Evolutionary conservation across 2,113 vertebrate species (phyloP).

Genomic region (Cathartes aura): DNA sequence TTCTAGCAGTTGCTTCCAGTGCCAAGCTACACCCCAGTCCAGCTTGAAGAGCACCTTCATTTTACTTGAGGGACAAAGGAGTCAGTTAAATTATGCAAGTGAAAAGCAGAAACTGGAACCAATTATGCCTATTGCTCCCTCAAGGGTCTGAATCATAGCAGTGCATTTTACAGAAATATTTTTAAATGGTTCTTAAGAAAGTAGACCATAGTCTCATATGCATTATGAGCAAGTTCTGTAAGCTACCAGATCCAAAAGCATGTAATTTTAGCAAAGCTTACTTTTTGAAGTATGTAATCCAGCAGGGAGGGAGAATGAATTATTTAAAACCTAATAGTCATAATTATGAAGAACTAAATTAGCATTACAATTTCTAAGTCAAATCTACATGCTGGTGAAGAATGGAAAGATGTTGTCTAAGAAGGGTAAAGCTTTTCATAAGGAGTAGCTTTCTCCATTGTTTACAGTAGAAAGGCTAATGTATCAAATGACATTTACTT

Average conservation of each 20-base stretch:
- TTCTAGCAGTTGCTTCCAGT: neutral
- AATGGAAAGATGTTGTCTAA: neutral
- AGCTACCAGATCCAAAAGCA: constrained; percentile 25
- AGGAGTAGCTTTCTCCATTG: neutral
- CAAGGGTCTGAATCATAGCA: constrained; percentile 21
- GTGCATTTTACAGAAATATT: constrained; percentile 28
- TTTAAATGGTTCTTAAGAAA: constrained; percentile 2
- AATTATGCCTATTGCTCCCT: constrained; percentile 12
- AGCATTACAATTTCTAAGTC: constrained; percentile 41
- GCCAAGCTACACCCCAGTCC: neutral
- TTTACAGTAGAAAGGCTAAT: neutral
- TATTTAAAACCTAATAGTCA: constrained; percentile 59
- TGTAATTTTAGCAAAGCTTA: constrained; percentile 53
- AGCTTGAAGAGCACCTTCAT: constrained; percentile 32
- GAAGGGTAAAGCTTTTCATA: neutral
- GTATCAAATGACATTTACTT: neutral
- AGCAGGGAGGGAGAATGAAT: neutral
- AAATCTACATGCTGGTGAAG: constrained; percentile 30
- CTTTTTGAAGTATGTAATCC: constrained; percentile 57
- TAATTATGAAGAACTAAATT: constrained; percentile 52
- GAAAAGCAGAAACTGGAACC: constrained; percentile 38
- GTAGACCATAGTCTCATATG: neutral
- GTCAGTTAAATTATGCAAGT: constrained; percentile 19
- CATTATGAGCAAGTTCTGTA: constrained; percentile 35
- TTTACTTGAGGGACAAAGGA: constrained; percentile 18